These are phyloP conservation scores for Ataeniobius toweri DNA, from an alignment of 2,797 vertebrate genomes.

Conservation along the genomic window DNA sequence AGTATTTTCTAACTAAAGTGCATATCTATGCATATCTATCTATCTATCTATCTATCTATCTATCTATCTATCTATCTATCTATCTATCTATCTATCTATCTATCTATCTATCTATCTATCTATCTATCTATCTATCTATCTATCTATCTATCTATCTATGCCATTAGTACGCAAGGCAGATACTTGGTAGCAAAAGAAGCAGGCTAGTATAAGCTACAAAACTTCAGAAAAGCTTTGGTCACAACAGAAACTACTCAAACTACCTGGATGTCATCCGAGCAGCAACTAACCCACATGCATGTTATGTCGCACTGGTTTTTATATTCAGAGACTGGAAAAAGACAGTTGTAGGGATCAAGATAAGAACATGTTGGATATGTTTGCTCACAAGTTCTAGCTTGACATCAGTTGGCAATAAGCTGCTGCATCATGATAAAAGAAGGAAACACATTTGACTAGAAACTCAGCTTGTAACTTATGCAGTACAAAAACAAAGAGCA, in stretches of 20 bases:
- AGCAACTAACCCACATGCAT: background rate
- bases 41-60: too few relatives aligned
- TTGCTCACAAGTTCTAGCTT: background rate
- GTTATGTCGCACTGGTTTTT: background rate
- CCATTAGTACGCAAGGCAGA: background rate
- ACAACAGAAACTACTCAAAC: background rate
- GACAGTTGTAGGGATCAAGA: background rate
- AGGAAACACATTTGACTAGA: background rate
- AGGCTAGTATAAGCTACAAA: background rate
- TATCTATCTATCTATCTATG: too few relatives aligned
- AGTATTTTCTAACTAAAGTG: background rate
- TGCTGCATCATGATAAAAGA: background rate
- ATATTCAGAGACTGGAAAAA: background rate
- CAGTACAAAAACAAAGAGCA: conserved; percentile 7
- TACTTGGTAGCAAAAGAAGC: background rate
- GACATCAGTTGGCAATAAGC: background rate
- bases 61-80: too few relatives aligned
- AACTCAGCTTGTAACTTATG: background rate
- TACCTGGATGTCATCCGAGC: background rate
- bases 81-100: too few relatives aligned
- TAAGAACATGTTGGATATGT: background rate
- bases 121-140: too few relatives aligned
- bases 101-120: too few relatives aligned
- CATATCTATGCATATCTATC: background rate
- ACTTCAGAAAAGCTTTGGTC: background rate